Evolutionary conservation across 1,140 invertebrate genomes (phyloP).

Genomic region (Chelonus insularis): DNA sequence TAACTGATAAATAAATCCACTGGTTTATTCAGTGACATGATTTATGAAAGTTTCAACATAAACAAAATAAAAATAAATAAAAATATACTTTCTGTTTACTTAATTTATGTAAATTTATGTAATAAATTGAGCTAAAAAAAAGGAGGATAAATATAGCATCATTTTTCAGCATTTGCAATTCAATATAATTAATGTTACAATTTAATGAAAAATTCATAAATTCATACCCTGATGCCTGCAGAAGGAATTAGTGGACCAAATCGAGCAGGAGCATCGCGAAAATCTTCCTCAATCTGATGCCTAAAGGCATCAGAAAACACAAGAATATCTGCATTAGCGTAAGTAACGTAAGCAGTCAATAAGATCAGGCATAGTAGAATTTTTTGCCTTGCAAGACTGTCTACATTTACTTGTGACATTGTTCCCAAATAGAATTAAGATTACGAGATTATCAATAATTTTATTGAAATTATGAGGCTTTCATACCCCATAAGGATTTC

Average conservation of each 20-base stretch:
- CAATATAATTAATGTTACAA: too few relatives aligned
- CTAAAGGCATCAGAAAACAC: conserved; percentile 51
- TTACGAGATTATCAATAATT: background rate
- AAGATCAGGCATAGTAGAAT: conserved; percentile 40
- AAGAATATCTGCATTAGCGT: conserved; percentile 56
- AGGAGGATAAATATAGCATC: too few relatives aligned
- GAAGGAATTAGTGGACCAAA: conserved; percentile 67
- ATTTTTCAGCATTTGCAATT: too few relatives aligned
- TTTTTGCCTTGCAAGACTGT: background rate
- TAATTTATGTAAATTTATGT: too few relatives aligned
- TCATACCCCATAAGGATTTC: background rate
- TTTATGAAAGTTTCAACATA: too few relatives aligned
- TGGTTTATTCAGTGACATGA: too few relatives aligned
- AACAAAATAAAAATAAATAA: too few relatives aligned
- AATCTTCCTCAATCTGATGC: conserved; percentile 67
- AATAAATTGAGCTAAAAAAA: too few relatives aligned
- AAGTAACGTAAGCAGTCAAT: conserved; percentile 37
- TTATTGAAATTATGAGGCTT: background rate
- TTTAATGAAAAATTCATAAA: background rate
- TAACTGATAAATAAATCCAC: too few relatives aligned
- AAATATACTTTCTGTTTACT: too few relatives aligned
- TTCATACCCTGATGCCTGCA: conserved; percentile 59
- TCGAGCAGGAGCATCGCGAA: conserved; percentile 68
- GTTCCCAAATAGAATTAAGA: background rate
- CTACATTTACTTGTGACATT: background rate